A percentile compares a stretch with the other conserved stretches of the same genome.
These are phyloP conservation scores for Heliconius hermathena DNA, from an alignment of 1,140 invertebrate genomes.

Conservation along the genomic window DNA sequence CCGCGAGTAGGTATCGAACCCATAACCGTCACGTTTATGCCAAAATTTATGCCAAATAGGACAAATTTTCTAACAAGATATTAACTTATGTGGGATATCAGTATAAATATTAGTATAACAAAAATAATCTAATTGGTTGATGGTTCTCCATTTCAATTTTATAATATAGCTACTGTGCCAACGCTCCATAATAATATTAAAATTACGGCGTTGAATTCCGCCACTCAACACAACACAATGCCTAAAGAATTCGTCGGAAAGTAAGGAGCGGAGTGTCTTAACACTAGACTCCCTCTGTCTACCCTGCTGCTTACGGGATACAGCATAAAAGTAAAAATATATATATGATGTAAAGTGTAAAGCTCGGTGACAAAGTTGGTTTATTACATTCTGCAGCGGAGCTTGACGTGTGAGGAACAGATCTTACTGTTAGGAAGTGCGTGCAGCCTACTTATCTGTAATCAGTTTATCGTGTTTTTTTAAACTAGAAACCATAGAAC, in stretches of 20 bases:
- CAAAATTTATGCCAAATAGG: too few relatives aligned
- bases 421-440: not conserved
- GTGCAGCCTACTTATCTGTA: not conserved
- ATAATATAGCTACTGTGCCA: not conserved
- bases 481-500: not conserved
- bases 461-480: not conserved
- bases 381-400: not conserved
- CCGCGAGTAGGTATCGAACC: too few relatives aligned
- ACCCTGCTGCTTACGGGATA: too few relatives aligned
- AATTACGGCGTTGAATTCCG: too few relatives aligned
- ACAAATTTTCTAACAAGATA: not conserved
- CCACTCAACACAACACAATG: too few relatives aligned
- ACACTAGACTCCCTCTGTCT: too few relatives aligned
- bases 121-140: not conserved
- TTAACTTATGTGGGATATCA: not conserved
- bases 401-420: conserved; percentile 7
- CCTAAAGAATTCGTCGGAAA: too few relatives aligned
- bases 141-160: not conserved
- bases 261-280: too few relatives aligned
- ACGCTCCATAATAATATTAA: too few relatives aligned
- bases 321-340: not conserved
- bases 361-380: conserved; percentile 14
- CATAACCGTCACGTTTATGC: too few relatives aligned
- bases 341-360: not conserved
- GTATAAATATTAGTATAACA: not conserved